Evolutionary conservation across 1,140 invertebrate genomes (phyloP).

Genomic region (Patella vulgata): DNA sequence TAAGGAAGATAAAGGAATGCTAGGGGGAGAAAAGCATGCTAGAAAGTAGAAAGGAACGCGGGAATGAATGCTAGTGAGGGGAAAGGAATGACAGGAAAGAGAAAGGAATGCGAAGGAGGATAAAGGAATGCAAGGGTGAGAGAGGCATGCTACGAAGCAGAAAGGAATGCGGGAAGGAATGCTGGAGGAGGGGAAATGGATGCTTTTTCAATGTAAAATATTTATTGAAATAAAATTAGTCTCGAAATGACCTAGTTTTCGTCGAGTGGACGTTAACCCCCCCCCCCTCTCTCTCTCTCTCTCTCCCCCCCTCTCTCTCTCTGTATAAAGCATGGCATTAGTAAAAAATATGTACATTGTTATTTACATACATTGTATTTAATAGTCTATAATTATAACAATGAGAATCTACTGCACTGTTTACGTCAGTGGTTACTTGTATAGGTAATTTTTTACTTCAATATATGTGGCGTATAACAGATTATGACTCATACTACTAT

Average conservation of each 20-base stretch:
- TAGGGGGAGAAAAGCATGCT: neutral
- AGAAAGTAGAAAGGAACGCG: neutral
- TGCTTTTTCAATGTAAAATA: neutral
- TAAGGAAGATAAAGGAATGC: slow-evolving; percentile 61
- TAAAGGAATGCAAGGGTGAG: neutral
- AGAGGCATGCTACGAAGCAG: neutral
- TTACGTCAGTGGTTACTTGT: too few species aligned
- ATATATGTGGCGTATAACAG: too few species aligned
- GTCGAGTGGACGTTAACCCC: too few species aligned
- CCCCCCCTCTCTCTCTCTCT: too few species aligned
- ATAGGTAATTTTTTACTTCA: too few species aligned
- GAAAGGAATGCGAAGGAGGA: neutral
- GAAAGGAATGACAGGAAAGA: slow-evolving; percentile 1
- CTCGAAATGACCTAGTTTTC: too few species aligned
- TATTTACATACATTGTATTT: neutral
- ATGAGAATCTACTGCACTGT: slow-evolving; percentile 1
- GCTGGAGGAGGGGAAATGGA: neutral
- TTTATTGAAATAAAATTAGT: neutral
- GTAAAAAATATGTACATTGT: neutral
- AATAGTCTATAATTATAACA: neutral
- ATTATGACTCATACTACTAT: too few species aligned
- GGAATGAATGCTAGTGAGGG: neutral
- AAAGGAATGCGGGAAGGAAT: neutral
- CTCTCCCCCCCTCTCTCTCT: too few species aligned
- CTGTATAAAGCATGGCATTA: neutral